A percentile compares a stretch with the other conserved stretches of the same genome.
Evolutionary conservation across 1,140 invertebrate species (phyloP).

Genomic region (Cecropterus lyciades): DNA sequence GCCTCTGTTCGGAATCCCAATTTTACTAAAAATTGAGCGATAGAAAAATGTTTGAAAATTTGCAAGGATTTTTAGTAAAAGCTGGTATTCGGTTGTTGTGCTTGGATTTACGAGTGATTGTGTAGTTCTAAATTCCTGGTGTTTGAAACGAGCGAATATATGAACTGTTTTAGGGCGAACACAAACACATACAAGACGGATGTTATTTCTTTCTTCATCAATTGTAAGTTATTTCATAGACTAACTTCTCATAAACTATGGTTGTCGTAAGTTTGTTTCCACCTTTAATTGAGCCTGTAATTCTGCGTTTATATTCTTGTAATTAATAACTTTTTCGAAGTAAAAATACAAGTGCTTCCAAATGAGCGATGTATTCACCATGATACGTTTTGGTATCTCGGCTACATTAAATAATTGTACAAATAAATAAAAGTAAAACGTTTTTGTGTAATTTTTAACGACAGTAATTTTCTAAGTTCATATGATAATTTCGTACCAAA

Average conservation of each 20-base stretch:
- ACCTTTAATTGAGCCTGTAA: constrained; percentile 1
- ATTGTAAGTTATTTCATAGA: no score
- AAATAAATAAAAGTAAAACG: no score
- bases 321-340: no score
- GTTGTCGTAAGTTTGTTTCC: constrained; percentile 9
- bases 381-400: constrained; percentile 20
- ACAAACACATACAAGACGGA: neutral
- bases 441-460: no score
- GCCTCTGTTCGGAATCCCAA: neutral
- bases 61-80: neutral
- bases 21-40: neutral
- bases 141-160: neutral
- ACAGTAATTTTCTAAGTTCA: no score
- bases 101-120: constrained; percentile 1
- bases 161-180: neutral
- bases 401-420: neutral
- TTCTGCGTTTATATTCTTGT: no score
- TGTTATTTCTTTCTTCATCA: neutral
- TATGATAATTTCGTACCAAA: no score
- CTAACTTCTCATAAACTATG: neutral
- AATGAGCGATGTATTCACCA: neutral
- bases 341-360: constrained; percentile 19
- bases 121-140: neutral
- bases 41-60: neutral
- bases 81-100: neutral